Evolutionary conservation across 2,888 invertebrate genomes (phyloP).

Genomic region (Rhingia campestris): DNA sequence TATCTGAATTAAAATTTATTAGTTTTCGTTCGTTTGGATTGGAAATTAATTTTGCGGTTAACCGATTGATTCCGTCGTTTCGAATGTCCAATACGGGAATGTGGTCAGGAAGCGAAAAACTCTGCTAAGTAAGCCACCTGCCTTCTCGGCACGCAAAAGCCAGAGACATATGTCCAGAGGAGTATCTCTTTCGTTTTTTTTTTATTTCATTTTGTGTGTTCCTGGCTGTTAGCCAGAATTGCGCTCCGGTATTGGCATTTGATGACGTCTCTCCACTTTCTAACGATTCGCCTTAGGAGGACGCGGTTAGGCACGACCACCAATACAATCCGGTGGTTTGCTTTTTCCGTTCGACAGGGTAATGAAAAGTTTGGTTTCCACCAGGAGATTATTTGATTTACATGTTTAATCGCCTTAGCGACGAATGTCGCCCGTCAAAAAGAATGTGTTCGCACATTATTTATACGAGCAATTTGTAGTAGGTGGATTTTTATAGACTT

Average conservation of each 20-base stretch:
- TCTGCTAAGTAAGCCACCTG: conserved; percentile 60
- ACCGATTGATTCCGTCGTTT: conserved; percentile 68
- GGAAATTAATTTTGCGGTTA: conserved; percentile 67
- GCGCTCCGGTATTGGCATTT: conserved; percentile 49
- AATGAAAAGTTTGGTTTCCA: conserved; percentile 24
- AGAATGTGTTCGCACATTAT: conserved; percentile 55
- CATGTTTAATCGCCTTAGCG: conserved; percentile 41
- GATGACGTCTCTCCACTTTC: conserved; percentile 10
- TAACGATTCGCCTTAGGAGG: conserved; percentile 25
- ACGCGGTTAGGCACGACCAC: background rate
- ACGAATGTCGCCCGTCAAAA: conserved; percentile 59
- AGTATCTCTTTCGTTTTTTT: conserved; percentile 18
- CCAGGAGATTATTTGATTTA: conserved; percentile 31
- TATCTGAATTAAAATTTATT: conserved; percentile 60
- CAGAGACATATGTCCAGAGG: conserved; percentile 27
- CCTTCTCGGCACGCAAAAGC: conserved; percentile 30
- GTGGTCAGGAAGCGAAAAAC: conserved; percentile 58
- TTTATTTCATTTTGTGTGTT: background rate
- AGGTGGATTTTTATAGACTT: conserved; percentile 44
- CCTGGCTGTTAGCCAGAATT: conserved; percentile 56
- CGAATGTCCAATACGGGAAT: conserved; percentile 62
- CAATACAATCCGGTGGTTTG: conserved; percentile 18
- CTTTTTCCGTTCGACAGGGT: conserved; percentile 15
- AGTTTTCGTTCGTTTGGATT: conserved; percentile 51
- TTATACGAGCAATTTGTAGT: conserved; percentile 17